Conservation (phyloP, 2,888 invertebrate species). For the Drosophila birchii region DNA sequence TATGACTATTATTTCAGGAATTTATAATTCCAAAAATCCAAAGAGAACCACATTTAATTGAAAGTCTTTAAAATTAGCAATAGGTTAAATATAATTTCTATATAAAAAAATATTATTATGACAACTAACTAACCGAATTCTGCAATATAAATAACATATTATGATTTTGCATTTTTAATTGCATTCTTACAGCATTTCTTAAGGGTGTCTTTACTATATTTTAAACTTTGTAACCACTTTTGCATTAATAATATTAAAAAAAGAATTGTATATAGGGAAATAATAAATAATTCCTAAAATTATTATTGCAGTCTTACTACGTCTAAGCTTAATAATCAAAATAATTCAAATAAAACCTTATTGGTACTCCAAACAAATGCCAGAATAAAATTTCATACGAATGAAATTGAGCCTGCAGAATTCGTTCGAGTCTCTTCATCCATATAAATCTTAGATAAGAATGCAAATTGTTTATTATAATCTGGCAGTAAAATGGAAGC, state of each 20-base stretch:
- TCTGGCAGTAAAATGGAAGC: slow-evolving; percentile 11
- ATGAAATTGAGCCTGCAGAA: background rate
- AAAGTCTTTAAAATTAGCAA: too few relatives aligned
- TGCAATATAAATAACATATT: too few relatives aligned
- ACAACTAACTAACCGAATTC: too few relatives aligned
- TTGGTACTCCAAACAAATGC: background rate
- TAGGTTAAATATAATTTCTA: too few relatives aligned
- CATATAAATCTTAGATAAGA: slow-evolving; percentile 4
- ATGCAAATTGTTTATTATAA: slow-evolving; percentile 18
- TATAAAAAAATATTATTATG: too few relatives aligned
- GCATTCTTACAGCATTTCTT: background rate
- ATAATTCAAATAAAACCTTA: background rate
- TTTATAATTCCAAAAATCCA: too few relatives aligned
- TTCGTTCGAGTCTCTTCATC: background rate
- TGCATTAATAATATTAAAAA: background rate
- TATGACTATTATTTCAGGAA: too few relatives aligned
- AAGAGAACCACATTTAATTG: too few relatives aligned
- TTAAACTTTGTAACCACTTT: background rate
- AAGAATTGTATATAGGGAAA: background rate
- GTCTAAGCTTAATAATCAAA: background rate
- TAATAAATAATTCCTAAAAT: background rate
- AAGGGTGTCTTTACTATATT: background rate
- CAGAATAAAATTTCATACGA: background rate
- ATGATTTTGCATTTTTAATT: too few relatives aligned
- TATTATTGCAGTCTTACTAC: background rate